Base-by-base conservation (phyloP, 1,140 invertebrate genomes). In the Rhyzopertha dominica region DNA sequence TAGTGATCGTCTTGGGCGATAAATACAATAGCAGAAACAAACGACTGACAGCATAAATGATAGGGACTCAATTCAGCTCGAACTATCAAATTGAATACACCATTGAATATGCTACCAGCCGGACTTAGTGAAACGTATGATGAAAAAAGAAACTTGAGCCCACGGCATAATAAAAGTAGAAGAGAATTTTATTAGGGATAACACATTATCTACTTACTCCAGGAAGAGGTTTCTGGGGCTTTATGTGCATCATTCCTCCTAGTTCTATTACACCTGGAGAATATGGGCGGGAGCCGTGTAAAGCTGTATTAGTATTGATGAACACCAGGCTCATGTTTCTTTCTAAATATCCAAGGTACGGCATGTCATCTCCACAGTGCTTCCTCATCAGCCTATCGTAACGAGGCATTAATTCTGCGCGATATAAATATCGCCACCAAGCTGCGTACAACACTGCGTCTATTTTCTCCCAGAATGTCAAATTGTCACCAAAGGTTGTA, bases 281-380 rank as follows among this genome's bases (percentile, higher is more conserved):
- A 16, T 18, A 9, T 13, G 39, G 34, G n/a, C 39, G 34, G 5
- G 32, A 2, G 3, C 28, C 8, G 28, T 49, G 12, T 20, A 52
- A 34, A 4, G 49, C 19, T n/a, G 50, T 45, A 39, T 49, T 52
- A 3, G 35, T 19, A 34, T 38, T 52, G 2, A 39, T 20, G 10
- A 49, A 35, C 12, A 49, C 10, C 36, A 52, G 26, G 22, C 45
- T 39, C 7, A 43, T 39, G 5, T 42, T 31, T 1, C 2, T 23
- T 3, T 26, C 4, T 1, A 51, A 8, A 4, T 36, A 37, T 12
- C 9, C 10, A 38, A 26, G 10, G 10, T 18, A 9, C 4, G 36
- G 37, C 14, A 29, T 5, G 13, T 34, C 19, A 13, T 42, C 12
- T 4, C 41, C 50, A 34, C 48, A 44, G 36, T 52, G 35, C n/a